Evolutionary conservation across 1,140 invertebrate species (phyloP).

Genomic region (Drosophila tsacasi): DNA sequence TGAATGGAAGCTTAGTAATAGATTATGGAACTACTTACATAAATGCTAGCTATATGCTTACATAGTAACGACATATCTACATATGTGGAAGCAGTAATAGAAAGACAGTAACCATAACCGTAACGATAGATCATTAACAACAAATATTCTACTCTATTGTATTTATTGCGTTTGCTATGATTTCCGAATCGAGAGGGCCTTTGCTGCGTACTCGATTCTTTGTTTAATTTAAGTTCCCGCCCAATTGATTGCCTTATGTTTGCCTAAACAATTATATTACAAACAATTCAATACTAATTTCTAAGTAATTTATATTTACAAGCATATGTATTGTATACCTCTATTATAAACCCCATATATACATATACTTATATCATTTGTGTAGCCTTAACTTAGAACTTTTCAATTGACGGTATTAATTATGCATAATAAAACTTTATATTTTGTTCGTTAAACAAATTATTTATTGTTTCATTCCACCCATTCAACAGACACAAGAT

Average conservation of each 20-base stretch:
- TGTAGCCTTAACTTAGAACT: conserved; percentile 77
- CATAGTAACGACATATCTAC: conserved; percentile 58
- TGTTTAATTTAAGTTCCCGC: conserved; percentile 30
- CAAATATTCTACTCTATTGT: conserved; percentile 54
- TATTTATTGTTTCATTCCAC: conserved; percentile 62
- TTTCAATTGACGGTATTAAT: conserved; percentile 83
- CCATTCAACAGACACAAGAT: conserved; percentile 53
- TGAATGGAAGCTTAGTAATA: conserved; percentile 50
- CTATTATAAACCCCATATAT: conserved; percentile 42
- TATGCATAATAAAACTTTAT: conserved; percentile 76
- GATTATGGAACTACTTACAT: conserved; percentile 51
- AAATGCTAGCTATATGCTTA: conserved; percentile 48
- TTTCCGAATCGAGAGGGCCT: conserved; percentile 41
- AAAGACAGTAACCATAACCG: conserved; percentile 41
- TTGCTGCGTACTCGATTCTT: conserved; percentile 13
- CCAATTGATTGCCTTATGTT: conserved; percentile 64
- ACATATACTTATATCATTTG: conserved; percentile 59
- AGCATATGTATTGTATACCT: conserved; percentile 50
- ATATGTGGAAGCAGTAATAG: conserved; percentile 49
- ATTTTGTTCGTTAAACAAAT: conserved; percentile 82
- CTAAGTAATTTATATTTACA: conserved; percentile 71
- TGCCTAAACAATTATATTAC: conserved; percentile 45
- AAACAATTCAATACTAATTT: conserved; percentile 57
- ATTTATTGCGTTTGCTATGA: conserved; percentile 59
- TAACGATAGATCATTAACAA: conserved; percentile 25